Evolutionary conservation across 2,888 invertebrate genomes (phyloP).

Genomic region (Automeris io): DNA sequence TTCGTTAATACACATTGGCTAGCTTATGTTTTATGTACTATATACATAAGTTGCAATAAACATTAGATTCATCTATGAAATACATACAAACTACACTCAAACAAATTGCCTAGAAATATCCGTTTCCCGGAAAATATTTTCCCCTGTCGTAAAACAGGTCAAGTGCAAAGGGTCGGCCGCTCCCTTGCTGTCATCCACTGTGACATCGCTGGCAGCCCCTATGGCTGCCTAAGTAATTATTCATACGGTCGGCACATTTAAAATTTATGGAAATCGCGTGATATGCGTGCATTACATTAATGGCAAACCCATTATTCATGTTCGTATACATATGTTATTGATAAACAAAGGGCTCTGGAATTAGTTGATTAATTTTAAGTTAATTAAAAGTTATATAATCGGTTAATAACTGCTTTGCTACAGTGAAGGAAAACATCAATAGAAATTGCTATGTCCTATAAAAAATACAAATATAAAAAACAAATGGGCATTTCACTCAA

Average conservation of each 20-base stretch:
- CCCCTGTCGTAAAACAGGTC: constrained; percentile 57
- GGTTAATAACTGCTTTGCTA: too few species aligned
- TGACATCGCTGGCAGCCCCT: constrained; percentile 7
- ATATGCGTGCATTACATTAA: neutral
- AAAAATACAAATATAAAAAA: too few species aligned
- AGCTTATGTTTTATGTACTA: too few species aligned
- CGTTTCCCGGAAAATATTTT: too few species aligned
- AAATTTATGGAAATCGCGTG: constrained; percentile 3
- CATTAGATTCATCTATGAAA: too few species aligned
- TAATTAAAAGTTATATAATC: neutral
- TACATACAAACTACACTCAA: too few species aligned
- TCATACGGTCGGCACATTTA: neutral
- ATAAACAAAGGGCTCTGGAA: neutral
- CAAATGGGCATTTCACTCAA: too few species aligned
- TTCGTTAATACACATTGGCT: too few species aligned
- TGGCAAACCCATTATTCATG: neutral
- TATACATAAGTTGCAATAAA: too few species aligned
- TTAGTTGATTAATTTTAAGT: neutral
- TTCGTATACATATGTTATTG: neutral
- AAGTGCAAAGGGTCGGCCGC: constrained; percentile 33
- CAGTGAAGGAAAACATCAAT: too few species aligned
- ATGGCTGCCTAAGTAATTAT: constrained; percentile 10
- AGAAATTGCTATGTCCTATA: too few species aligned
- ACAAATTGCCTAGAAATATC: too few species aligned
- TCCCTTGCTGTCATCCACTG: constrained; percentile 7